A percentile compares a stretch with the other conserved stretches of the same genome.
phyloP scores from a whole-genome alignment of 92 coral and sea anemone species.

The Phymanthus crucifer region DNA sequence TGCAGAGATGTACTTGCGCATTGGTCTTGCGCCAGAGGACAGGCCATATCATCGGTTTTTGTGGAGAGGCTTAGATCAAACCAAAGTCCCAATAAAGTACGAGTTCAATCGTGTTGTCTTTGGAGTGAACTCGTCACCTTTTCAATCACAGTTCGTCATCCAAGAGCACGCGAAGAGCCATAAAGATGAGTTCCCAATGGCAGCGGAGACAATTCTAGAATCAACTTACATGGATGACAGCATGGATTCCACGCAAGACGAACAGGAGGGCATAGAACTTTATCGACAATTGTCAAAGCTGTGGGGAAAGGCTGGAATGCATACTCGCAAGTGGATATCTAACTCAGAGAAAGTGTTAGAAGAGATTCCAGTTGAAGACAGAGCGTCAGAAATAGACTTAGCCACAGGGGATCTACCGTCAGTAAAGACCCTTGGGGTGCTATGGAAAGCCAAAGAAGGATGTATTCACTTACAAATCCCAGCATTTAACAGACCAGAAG shows the following conservation, averaged over 20 bases:
- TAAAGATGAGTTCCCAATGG: slow-evolving; percentile 41
- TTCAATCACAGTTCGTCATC: slow-evolving; percentile 56
- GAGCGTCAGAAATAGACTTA: slow-evolving; percentile 39
- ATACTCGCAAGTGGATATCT: slow-evolving; percentile 55
- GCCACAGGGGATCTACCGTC: slow-evolving; percentile 15
- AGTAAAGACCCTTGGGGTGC: slow-evolving; percentile 38
- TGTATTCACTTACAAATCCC: slow-evolving; percentile 50
- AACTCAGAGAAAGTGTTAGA: slow-evolving; percentile 49
- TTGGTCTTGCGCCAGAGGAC: slow-evolving; percentile 43
- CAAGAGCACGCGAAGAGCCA: slow-evolving; percentile 58
- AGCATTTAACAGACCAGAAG: slow-evolving; percentile 26
- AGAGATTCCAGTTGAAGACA: slow-evolving; percentile 41
- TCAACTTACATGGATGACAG: slow-evolving; percentile 64
- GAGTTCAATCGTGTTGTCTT: slow-evolving; percentile 45
- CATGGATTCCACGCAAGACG: slow-evolving; percentile 37
- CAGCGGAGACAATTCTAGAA: slow-evolving; percentile 59
- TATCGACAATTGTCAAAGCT: slow-evolving; percentile 40
- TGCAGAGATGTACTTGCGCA: slow-evolving; percentile 71
- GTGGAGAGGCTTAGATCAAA: slow-evolving; percentile 40
- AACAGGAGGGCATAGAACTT: slow-evolving; percentile 33
- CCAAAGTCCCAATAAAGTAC: slow-evolving; percentile 38
- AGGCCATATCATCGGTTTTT: slow-evolving; percentile 43
- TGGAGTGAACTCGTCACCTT: slow-evolving; percentile 14
- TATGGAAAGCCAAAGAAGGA: slow-evolving; percentile 57
- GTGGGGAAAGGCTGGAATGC: slow-evolving; percentile 54